Evolutionary conservation across 2,113 vertebrate species (phyloP).

Genomic region (Fregata magnificens): DNA sequence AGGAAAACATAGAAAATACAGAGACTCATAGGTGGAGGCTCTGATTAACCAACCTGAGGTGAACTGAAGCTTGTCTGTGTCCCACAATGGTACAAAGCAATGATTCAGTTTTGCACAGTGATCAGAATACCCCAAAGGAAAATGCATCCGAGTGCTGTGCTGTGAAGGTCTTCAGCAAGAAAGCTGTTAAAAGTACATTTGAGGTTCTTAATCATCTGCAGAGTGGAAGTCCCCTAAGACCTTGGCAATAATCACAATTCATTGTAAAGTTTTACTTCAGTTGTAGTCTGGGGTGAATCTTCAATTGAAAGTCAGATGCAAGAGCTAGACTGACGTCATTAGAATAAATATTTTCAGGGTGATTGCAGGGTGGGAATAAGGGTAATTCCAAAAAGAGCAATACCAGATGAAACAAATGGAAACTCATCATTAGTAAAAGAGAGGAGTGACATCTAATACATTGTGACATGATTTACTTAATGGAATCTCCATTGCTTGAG

Average conservation of each 20-base stretch:
- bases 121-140: not conserved
- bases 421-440: not conserved
- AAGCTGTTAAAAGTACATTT: not conserved
- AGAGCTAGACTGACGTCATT: not conserved
- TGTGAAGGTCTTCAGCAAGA: not conserved
- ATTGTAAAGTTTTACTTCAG: not conserved
- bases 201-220: not conserved
- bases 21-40: not conserved
- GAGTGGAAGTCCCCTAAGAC: not conserved
- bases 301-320: not conserved
- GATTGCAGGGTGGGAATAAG: not conserved
- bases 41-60: not conserved
- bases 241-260: not conserved
- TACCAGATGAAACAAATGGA: not conserved
- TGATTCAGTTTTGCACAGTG: not conserved
- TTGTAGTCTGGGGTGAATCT: not conserved
- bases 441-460: not conserved
- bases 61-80: not conserved
- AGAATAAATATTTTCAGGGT: not conserved
- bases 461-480: not conserved
- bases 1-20: not conserved
- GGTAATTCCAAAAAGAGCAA: not conserved
- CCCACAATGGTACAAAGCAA: not conserved
- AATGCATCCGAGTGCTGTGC: rapidly evolving
- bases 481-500: not conserved